A percentile compares a stretch with the other conserved stretches of the same genome.
These are phyloP conservation scores for Girardia tigrina DNA, from an alignment of 2,888 invertebrate genomes.

Conservation along the genomic window DNA sequence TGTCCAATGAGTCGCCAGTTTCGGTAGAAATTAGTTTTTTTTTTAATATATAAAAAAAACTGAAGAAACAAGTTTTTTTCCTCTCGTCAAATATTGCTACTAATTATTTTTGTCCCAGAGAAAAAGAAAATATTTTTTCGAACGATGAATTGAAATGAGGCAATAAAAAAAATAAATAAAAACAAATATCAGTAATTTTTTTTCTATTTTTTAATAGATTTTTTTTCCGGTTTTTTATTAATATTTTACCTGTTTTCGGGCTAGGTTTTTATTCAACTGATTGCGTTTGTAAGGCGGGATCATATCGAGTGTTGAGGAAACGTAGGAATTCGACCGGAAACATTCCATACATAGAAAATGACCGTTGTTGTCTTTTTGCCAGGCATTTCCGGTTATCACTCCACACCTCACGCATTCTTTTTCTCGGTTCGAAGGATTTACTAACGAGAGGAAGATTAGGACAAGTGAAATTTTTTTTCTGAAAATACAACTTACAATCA, in stretches of 20 bases:
- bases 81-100: neutral
- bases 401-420: conserved; percentile 19
- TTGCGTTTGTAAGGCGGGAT: neutral
- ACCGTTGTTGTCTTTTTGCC: neutral
- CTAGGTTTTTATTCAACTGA: neutral
- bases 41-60: no score
- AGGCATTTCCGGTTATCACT: neutral
- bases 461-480: neutral
- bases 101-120: no score
- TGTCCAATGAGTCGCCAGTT: neutral
- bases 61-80: no score
- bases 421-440: neutral
- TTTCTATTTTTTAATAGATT: no score
- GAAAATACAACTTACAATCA: neutral
- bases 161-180: no score
- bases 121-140: no score
- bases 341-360: neutral
- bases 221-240: no score
- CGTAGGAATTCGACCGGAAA: neutral
- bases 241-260: neutral
- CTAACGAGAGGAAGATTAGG: neutral
- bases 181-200: no score
- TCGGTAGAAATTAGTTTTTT: neutral
- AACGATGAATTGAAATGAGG: no score
- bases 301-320: neutral